Evolutionary conservation across 2,797 vertebrate species (phyloP).

Genomic region (Schizothorax lantsangensis): DNA sequence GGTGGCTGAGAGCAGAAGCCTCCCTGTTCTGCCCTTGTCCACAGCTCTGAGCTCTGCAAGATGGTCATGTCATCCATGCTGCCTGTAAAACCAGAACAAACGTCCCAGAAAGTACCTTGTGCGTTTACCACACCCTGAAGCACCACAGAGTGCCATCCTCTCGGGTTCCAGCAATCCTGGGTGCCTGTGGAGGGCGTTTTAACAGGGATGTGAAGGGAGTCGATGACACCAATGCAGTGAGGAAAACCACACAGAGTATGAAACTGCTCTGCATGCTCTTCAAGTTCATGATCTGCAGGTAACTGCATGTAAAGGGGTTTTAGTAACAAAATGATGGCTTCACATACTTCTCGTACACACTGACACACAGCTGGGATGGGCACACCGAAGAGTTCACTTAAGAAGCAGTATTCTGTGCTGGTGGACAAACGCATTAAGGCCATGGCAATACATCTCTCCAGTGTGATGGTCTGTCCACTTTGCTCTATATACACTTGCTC

Average conservation of each 20-base stretch:
- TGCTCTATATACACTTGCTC: slow-evolving; percentile 52
- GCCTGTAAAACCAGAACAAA: slow-evolving; percentile 72
- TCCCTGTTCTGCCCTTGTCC: slow-evolving; percentile 72
- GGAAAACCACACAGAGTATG: slow-evolving; percentile 75
- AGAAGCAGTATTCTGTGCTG: slow-evolving; percentile 71
- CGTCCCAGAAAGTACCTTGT: slow-evolving; percentile 75
- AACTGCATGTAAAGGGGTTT: slow-evolving; percentile 74
- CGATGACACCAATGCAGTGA: slow-evolving; percentile 73
- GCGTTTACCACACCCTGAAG: slow-evolving; percentile 74
- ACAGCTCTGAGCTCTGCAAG: slow-evolving; percentile 76
- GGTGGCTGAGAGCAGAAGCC: slow-evolving; percentile 72
- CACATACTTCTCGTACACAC: slow-evolving; percentile 74
- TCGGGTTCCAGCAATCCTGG: slow-evolving; percentile 68
- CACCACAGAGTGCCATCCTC: slow-evolving; percentile 73
- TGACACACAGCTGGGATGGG: slow-evolving; percentile 70
- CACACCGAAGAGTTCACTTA: slow-evolving; percentile 68
- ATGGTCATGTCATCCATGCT: slow-evolving; percentile 72
- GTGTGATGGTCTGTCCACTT: slow-evolving; percentile 67
- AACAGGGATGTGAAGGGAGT: slow-evolving; percentile 73
- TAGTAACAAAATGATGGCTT: slow-evolving; percentile 69
- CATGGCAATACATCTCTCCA: slow-evolving; percentile 76
- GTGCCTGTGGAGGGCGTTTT: slow-evolving; percentile 64
- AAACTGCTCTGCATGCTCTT: slow-evolving; percentile 72
- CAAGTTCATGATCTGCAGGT: slow-evolving; percentile 70
- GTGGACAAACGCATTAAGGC: slow-evolving; percentile 76